Base-by-base conservation (phyloP, 64 coral and sea anemone species). In the Catalaphyllia jardinei region DNA sequence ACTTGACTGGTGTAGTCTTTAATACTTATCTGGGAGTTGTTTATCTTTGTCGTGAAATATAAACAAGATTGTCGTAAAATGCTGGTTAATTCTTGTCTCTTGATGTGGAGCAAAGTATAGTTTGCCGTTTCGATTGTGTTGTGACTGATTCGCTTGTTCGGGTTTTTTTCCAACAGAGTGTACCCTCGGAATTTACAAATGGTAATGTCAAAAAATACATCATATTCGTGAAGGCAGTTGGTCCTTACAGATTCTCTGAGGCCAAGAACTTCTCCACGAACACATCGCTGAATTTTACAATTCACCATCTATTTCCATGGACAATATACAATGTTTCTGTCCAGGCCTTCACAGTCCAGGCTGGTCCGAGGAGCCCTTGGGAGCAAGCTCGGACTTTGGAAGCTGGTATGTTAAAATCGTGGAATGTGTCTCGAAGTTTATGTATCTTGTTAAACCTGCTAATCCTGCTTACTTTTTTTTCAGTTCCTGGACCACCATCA, bases 241-340 rank as follows among this genome's bases (percentile, higher is more conserved):
- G 89, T 31, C 89, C 79, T 12, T 59, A 92, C 42, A 67, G 74
- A 76, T 92, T 86, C 51, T 25, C 76, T 19, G 75, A 76, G 69
- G 10, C 42, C 52, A 64, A 72, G 29, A 84, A 73, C 29, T 57
- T 77, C 35, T 52, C 67, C 31, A 60, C 77, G 15, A 72, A 86
- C 39, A 55, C 69, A 72, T 84, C 90, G 17, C 72, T 86, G 13
- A 82, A 95, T 20, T 51, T 83, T 61, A 93, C 91, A 28, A 65
- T 99, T 10, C 62, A 10, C 55, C 72, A 38, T 10, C 59, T 95
- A 27, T 77, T 75, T 42, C 73, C 96, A 4, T 99, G 93, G 93
- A 95, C 91, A 8, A 3, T 1, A 2, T 99, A 99, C 62, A 90
- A 93, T 50, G 60, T 95, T 22, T 82, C 87, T 8, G 88, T 99